Base-by-base conservation (phyloP, 1,140 invertebrate species). In the Aphaenogaster ashmeadi region DNA sequence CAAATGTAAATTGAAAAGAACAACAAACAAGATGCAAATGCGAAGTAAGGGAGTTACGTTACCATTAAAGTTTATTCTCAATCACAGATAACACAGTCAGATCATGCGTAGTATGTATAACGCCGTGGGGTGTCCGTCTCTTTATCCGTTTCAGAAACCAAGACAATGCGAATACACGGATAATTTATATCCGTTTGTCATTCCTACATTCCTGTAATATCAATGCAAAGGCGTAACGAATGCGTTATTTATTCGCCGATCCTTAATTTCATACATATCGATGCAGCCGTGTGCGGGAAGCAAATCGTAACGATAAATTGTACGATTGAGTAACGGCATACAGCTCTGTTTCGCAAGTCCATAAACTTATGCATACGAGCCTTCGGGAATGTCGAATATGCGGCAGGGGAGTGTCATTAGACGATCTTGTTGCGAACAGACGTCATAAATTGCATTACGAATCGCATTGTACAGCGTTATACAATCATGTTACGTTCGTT, bases 261-360 rank as follows among this genome's bases (percentile, higher is more conserved):
- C 41, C 41, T 50, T 75, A 84, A 50, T 84, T 75, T 60, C 38
- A 58, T 72, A 27, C 38, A 72, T 52, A 72, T 72, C 38, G 41
- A 60, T 58, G 54, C 41, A n/a, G 27, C 21, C 47, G 21, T 33
- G 27, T 38, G 54, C 21, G 36, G 9, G 62, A 27, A 71, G 36
- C 50, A 44, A 84, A 84, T 84, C 33, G 33, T 62, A 84, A 84
- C 79, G 27, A 74, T 84, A 60, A 84, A 84, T 75, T 60, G 21
- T 74, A 36, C 80, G 56, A 74, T 74, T 83, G 80, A 83, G 54
- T 60, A 74, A 84, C 54, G n/a, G n/a, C 27, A 41, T 27, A 72
- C 79, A 74, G 38, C 69, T 84, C 7, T 21, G 80, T 75, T 74
- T 81, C 64, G 8, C 15, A 54, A 72, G 27, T 74, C 41, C 15